phyloP scores from a whole-genome alignment of 2,888 invertebrate genomes.

The Lamellibrachia satsuma region DNA sequence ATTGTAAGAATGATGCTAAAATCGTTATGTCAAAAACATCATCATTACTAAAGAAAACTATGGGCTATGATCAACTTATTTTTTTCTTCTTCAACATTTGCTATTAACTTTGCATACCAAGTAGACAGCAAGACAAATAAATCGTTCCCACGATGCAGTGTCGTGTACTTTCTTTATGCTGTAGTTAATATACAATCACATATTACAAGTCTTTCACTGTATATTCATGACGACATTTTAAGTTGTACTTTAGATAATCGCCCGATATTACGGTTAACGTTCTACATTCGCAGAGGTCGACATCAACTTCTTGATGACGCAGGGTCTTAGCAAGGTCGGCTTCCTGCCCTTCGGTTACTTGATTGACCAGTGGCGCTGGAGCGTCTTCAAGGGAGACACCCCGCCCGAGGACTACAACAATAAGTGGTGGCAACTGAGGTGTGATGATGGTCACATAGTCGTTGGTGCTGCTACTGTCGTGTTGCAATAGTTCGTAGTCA shows the following conservation, averaged over 20 bases:
- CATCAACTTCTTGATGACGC: conserved; percentile 66
- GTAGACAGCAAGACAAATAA: too few species aligned
- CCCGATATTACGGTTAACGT: not conserved
- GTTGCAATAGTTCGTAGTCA: not conserved
- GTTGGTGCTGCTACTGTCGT: not conserved
- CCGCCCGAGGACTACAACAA: conserved; percentile 57
- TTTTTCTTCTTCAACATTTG: too few species aligned
- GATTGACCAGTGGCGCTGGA: conserved; percentile 68
- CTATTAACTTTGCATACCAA: too few species aligned
- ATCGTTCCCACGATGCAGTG: too few species aligned
- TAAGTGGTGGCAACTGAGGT: conserved; percentile 68
- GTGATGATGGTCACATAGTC: not conserved
- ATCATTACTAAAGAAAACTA: too few species aligned
- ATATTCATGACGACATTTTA: not conserved
- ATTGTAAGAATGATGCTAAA: too few species aligned
- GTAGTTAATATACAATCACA: too few species aligned
- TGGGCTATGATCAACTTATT: too few species aligned
- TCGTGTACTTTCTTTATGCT: too few species aligned
- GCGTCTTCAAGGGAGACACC: conserved; percentile 61
- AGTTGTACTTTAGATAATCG: not conserved
- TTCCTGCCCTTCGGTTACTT: conserved; percentile 67
- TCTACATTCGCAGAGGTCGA: conserved; percentile 50
- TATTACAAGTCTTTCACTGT: too few species aligned
- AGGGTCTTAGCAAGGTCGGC: conserved; percentile 66
- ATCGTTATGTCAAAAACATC: too few species aligned